Evolutionary conservation across 2,888 invertebrate genomes (phyloP).

Genomic region (Sclerodermus sp.): DNA sequence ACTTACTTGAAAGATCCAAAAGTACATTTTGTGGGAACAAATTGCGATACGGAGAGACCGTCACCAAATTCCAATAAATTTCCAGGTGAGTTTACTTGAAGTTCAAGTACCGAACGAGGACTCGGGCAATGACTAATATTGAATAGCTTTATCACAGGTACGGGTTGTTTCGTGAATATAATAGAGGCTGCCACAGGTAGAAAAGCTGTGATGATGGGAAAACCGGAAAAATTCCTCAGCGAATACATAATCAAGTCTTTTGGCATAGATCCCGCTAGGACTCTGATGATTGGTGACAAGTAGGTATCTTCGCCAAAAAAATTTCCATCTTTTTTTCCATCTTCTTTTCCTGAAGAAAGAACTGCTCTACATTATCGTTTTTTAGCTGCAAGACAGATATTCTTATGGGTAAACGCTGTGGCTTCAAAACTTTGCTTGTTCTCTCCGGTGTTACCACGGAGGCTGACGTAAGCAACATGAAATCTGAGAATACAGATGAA

Average conservation of each 20-base stretch:
- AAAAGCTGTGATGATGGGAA: constrained; percentile 81
- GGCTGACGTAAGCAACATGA: constrained; percentile 62
- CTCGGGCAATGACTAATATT: too few species aligned
- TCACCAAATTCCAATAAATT: constrained; percentile 41
- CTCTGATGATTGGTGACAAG: constrained; percentile 91
- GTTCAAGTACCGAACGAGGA: not conserved
- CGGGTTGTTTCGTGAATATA: constrained; percentile 84
- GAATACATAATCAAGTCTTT: constrained; percentile 71
- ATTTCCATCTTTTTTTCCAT: too few species aligned
- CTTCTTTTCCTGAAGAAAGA: not conserved
- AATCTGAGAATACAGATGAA: constrained; percentile 18
- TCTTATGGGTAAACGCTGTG: constrained; percentile 81
- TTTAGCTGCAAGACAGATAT: constrained; percentile 85
- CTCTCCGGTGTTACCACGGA: constrained; percentile 77
- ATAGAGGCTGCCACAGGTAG: constrained; percentile 81
- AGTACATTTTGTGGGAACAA: constrained; percentile 87
- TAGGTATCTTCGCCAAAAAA: constrained; percentile 47
- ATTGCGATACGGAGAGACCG: constrained; percentile 70
- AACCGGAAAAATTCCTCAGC: constrained; percentile 83
- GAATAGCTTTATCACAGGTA: constrained; percentile 62
- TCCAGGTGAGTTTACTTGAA: constrained; percentile 33
- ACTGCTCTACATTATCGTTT: too few species aligned
- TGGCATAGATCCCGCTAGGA: constrained; percentile 77
- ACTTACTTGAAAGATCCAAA: constrained; percentile 80
- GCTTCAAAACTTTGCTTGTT: constrained; percentile 86